phyloP scores from a whole-genome alignment of 2,888 invertebrate species.

The Malthinus seriepunctatus region DNA sequence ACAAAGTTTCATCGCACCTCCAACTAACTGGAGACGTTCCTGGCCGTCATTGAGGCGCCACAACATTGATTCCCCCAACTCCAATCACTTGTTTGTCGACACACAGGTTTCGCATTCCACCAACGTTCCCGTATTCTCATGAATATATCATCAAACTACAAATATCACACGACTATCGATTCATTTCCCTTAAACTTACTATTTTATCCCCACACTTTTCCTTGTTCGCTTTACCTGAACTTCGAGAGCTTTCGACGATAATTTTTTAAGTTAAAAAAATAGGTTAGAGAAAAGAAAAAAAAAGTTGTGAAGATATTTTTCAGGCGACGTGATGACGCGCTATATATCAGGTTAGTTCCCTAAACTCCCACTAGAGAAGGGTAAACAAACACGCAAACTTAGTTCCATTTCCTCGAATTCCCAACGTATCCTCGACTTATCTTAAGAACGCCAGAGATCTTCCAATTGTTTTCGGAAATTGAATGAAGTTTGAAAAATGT shows the following conservation, averaged over 20 bases:
- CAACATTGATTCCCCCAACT: constrained; percentile 41
- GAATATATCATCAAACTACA: constrained; percentile 27
- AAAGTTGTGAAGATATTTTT: constrained; percentile 33
- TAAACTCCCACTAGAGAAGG: constrained; percentile 31
- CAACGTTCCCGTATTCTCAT: constrained; percentile 27
- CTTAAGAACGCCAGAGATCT: constrained; percentile 30
- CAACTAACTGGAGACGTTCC: constrained; percentile 20
- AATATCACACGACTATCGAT: constrained; percentile 18
- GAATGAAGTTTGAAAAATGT: constrained; percentile 56
- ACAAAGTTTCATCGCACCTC: constrained; percentile 26
- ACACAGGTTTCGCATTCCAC: constrained; percentile 32
- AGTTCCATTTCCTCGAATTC: constrained; percentile 44
- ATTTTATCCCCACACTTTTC: too few species aligned
- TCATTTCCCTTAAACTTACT: neutral
- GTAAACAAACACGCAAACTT: constrained; percentile 43
- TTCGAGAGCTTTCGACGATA: too few species aligned
- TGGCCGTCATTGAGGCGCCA: constrained; percentile 42
- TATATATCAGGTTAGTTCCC: constrained; percentile 31
- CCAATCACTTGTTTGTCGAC: constrained; percentile 43
- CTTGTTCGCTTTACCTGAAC: too few species aligned
- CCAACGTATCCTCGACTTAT: constrained; percentile 36
- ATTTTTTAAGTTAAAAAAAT: neutral
- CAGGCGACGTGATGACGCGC: constrained; percentile 43
- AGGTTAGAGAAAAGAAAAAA: constrained; percentile 8
- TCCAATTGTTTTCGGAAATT: constrained; percentile 58